phyloP scores from a whole-genome alignment of 2,888 invertebrate species.

The Brachyptera risi region DNA sequence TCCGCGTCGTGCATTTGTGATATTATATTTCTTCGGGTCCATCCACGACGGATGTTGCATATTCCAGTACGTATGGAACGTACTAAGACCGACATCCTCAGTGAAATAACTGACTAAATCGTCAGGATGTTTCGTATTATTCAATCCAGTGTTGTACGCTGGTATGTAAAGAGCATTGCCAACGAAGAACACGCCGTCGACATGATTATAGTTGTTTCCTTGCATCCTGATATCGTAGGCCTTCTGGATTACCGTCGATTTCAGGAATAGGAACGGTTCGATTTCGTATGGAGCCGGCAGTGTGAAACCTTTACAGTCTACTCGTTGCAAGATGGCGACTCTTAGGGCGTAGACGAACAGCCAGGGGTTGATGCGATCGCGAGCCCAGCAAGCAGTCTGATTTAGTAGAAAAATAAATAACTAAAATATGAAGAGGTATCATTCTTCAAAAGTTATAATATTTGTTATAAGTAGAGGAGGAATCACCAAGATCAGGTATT shows the following conservation, averaged over 20 bases:
- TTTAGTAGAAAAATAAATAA: too few species aligned
- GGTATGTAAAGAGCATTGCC: too few species aligned
- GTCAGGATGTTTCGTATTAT: slow-evolving; percentile 52
- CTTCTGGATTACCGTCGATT: slow-evolving; percentile 55
- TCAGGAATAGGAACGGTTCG: slow-evolving; percentile 60
- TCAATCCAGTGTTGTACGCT: slow-evolving; percentile 59
- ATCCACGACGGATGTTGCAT: slow-evolving; percentile 61
- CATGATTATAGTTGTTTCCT: background rate
- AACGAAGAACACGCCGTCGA: too few species aligned
- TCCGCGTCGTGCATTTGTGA: slow-evolving; percentile 57
- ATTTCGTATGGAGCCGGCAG: slow-evolving; percentile 66
- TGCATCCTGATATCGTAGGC: slow-evolving; percentile 30
- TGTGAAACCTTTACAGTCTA: slow-evolving; percentile 54
- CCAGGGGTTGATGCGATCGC: slow-evolving; percentile 59
- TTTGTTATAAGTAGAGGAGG: too few species aligned
- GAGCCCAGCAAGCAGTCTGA: slow-evolving; percentile 60
- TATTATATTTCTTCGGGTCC: slow-evolving; percentile 51
- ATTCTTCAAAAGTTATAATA: too few species aligned
- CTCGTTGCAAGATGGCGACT: slow-evolving; percentile 55
- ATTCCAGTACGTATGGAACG: slow-evolving; percentile 56
- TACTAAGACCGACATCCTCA: slow-evolving; percentile 66
- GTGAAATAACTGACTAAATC: slow-evolving; percentile 62
- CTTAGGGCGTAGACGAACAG: slow-evolving; percentile 58
- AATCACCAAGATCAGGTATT: too few species aligned
- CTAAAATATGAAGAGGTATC: too few species aligned